Conservation (phyloP, 2,113 vertebrate genomes). For the Sitta europaea region DNA sequence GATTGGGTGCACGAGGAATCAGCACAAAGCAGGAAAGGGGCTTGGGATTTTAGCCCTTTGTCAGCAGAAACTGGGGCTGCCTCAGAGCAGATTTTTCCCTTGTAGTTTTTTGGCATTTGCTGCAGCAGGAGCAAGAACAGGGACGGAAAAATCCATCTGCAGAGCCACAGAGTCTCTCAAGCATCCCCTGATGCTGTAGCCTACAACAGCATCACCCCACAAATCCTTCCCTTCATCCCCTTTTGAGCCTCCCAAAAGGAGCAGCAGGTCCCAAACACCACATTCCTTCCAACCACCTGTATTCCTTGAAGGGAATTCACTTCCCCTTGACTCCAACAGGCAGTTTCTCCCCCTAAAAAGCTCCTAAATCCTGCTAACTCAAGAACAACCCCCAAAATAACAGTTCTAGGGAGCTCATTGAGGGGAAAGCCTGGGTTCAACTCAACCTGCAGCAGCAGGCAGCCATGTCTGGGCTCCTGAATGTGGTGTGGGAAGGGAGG, state of each 20-base stretch:
- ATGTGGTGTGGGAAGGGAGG: neutral
- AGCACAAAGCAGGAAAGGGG: neutral
- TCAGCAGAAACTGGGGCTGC: slow-evolving; percentile 13
- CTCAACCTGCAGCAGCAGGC: neutral
- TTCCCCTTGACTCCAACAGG: neutral
- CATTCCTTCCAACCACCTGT: neutral
- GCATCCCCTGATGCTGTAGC: neutral
- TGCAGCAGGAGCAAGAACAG: neutral
- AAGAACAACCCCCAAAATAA: neutral
- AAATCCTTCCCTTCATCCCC: neutral
- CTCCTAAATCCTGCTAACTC: neutral
- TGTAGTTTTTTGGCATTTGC: slow-evolving; percentile 17
- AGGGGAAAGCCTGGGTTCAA: neutral
- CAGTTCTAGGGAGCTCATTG: neutral
- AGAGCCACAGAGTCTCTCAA: neutral
- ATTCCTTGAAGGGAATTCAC: neutral
- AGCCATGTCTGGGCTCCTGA: rapidly evolving
- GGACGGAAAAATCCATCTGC: neutral
- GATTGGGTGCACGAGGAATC: neutral
- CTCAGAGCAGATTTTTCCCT: neutral
- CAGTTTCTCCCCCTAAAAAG: neutral
- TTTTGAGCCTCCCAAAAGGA: neutral
- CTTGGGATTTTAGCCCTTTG: slow-evolving; percentile 25
- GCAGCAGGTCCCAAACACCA: neutral
- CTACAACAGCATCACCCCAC: neutral